Evolutionary conservation across 2,888 invertebrate species (phyloP), one percentile per base, ranked within the genome.

Genomic region (Drosophila hamatofila): DNA sequence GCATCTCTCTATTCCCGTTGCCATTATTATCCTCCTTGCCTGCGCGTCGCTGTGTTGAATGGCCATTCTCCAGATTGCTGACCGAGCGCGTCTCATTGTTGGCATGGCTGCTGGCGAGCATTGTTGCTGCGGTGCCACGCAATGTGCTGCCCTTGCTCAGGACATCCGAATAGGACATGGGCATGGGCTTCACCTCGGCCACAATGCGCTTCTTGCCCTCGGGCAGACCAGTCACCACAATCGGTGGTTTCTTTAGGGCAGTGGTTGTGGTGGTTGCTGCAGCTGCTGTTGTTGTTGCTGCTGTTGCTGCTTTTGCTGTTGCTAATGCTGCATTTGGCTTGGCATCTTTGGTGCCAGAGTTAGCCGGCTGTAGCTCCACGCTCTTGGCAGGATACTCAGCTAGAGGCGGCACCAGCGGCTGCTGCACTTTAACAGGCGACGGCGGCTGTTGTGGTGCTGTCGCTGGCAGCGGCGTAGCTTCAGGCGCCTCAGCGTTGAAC

Each of bases 141-240:
- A 79, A 33, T 25, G 83, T 72, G 44, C 89, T 87, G 44, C 86
- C 86, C 92, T 97, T 97, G 35, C 96, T 95, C 46, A 97, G 91
- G 9, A 97, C 96, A 93, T 97, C 97, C 0, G 97, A 97, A 91
- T 97, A 97, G 16, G 96, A 96, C 56, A 97, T 97, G 60, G 97
- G 94, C 97, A 97, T 97, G 0, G 97, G 97, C 88, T 96, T 96
- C 0, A 97, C 97, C 93, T 97, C 97, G 41, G 97, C 97, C 0
- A 97, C 95, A 91, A 96, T 96, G 57, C 97, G 94, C 67, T 93
- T 93, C 62, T 92, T 93, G 0, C 90, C 87, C 57, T 91, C 92
- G 4, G 86, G 11, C 58, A 37, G 16, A 80, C 76, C 76, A 3
- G 79, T 37, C 9, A 77, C 73, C 11, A 67, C 68, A 41, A 75